Evolutionary conservation across 2,797 vertebrate genomes (phyloP).

Genomic region (Trachops cirrhosus): DNA sequence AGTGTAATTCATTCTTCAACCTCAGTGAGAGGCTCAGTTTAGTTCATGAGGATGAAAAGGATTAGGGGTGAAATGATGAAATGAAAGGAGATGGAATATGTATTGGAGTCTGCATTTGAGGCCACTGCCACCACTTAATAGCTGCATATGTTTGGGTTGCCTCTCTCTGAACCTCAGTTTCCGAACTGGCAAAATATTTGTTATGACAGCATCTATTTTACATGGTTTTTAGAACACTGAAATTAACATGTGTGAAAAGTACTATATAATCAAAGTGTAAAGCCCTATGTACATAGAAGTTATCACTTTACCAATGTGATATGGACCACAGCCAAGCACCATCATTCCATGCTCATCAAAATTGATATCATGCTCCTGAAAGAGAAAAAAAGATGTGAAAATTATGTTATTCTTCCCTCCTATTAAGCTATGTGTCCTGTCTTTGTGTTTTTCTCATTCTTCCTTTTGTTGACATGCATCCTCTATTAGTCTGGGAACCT

Average conservation of each 20-base stretch:
- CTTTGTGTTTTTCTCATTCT: not conserved
- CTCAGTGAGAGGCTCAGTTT: not conserved
- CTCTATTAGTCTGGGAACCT: not conserved
- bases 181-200: not conserved
- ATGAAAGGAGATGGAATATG: not conserved
- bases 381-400: not conserved
- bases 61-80: not conserved
- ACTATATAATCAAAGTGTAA: not conserved
- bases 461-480: not conserved
- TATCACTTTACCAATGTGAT: conserved; percentile 93
- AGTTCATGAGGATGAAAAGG: not conserved
- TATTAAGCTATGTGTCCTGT: not conserved
- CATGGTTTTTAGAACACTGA: not conserved
- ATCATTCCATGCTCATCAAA: conserved; percentile 93
- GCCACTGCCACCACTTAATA: not conserved
- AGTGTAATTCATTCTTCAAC: not conserved
- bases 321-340: conserved; percentile 96
- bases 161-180: not conserved
- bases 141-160: not conserved
- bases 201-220: not conserved
- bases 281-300: not conserved
- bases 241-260: not conserved
- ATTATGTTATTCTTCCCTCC: not conserved
- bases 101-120: not conserved
- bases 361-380: conserved; percentile 93